Conservation (phyloP, 2,113 vertebrate genomes). For the Symphodus melops region DNA sequence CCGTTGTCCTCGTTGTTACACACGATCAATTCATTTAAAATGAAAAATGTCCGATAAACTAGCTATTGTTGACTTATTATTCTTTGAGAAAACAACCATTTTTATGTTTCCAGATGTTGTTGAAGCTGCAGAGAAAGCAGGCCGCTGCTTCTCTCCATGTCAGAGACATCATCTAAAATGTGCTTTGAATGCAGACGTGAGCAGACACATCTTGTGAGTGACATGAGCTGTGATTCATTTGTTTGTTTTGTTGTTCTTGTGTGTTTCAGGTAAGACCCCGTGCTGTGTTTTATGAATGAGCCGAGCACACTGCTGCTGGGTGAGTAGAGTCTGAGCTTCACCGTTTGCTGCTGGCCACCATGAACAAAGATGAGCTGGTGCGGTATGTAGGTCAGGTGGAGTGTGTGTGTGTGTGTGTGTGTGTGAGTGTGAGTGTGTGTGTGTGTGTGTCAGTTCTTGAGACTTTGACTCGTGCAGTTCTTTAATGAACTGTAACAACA, state of each 20-base stretch:
- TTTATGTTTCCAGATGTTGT: too few relatives aligned
- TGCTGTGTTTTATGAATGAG: slow-evolving; percentile 25
- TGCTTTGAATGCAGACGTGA: too few relatives aligned
- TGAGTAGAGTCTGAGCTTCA: slow-evolving; percentile 21
- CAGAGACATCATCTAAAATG: too few relatives aligned
- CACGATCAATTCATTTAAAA: too few relatives aligned
- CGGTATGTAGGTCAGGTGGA: slow-evolving; percentile 42
- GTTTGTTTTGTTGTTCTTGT: background rate
- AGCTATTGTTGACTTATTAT: too few relatives aligned
- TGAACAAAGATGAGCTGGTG: slow-evolving; percentile 34
- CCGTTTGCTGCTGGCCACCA: slow-evolving; percentile 20
- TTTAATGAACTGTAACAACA: slow-evolving; percentile 13
- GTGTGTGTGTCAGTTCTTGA: background rate
- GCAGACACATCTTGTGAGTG: background rate
- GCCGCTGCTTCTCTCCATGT: too few relatives aligned
- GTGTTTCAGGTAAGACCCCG: background rate
- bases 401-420: slow-evolving; percentile 8
- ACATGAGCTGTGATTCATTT: background rate
- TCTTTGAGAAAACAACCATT: too few relatives aligned
- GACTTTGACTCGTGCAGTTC: slow-evolving; percentile 1
- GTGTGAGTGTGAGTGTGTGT: slow-evolving; percentile 1
- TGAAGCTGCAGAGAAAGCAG: too few relatives aligned
- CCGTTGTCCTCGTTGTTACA: too few relatives aligned
- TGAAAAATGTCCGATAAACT: too few relatives aligned
- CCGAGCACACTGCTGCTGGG: background rate